Evolutionary conservation across 2,797 vertebrate genomes (phyloP).

Genomic region (Poeciliopsis presidionis): DNA sequence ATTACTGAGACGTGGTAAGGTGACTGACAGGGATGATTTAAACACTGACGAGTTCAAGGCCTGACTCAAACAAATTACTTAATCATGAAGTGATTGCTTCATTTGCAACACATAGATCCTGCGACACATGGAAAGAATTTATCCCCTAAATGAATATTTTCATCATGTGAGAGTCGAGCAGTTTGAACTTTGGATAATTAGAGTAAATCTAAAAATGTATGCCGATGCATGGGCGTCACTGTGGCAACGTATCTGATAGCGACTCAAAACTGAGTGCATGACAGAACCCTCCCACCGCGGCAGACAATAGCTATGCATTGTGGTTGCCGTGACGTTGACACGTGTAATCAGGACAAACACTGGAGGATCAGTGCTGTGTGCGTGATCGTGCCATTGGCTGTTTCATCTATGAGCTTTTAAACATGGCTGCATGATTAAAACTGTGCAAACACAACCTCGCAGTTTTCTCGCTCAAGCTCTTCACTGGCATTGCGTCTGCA

Average conservation of each 20-base stretch:
- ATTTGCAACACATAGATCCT: slow-evolving; percentile 46
- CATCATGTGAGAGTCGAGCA: background rate
- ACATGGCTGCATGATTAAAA: slow-evolving; percentile 32
- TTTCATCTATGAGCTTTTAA: slow-evolving; percentile 30
- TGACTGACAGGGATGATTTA: slow-evolving; percentile 64
- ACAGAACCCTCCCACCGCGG: slow-evolving; percentile 26
- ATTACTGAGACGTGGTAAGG: slow-evolving; percentile 52
- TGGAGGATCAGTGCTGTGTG: slow-evolving; percentile 17
- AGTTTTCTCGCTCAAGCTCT: slow-evolving; percentile 23
- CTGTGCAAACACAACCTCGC: slow-evolving; percentile 38
- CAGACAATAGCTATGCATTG: slow-evolving; percentile 32
- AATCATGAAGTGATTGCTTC: slow-evolving; percentile 61
- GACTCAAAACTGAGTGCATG: slow-evolving; percentile 35
- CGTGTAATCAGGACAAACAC: slow-evolving; percentile 39
- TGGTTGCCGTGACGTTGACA: slow-evolving; percentile 48
- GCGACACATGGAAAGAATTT: slow-evolving; percentile 53
- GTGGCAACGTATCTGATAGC: slow-evolving; percentile 41
- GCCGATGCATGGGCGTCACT: slow-evolving; percentile 15
- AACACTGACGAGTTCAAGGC: slow-evolving; percentile 50
- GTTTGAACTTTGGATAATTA: slow-evolving; percentile 22
- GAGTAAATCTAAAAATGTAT: slow-evolving; percentile 10
- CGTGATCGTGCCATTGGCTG: slow-evolving; percentile 31
- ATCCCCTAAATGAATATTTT: slow-evolving; percentile 37
- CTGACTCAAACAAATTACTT: slow-evolving; percentile 59
- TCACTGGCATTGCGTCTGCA: slow-evolving; percentile 25